These are phyloP conservation scores for Blastomussa wellsi DNA, from an alignment of 92 coral and sea anemone species.

Conservation along the genomic window DNA sequence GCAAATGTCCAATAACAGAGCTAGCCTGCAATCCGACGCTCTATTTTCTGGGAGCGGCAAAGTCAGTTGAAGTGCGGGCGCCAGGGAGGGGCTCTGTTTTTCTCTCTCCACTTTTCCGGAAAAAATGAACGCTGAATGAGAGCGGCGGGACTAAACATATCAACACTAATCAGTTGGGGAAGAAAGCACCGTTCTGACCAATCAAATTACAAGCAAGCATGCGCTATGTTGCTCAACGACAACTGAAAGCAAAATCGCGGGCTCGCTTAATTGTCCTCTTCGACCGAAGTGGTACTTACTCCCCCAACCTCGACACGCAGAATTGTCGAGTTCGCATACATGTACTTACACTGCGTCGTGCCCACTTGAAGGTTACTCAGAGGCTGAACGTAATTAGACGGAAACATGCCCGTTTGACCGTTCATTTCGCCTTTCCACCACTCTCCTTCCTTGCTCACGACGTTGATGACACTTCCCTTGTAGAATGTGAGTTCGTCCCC, in stretches of 20 bases:
- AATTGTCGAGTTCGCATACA: neutral
- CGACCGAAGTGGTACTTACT: neutral
- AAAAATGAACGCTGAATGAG: too few species aligned
- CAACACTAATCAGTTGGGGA: neutral
- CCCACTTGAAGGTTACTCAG: slow-evolving; percentile 80
- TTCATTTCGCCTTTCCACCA: slow-evolving; percentile 99
- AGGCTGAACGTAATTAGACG: slow-evolving; percentile 93
- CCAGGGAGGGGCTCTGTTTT: too few species aligned
- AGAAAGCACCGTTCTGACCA: neutral
- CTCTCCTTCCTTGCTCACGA: slow-evolving; percentile 87
- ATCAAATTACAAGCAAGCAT: neutral
- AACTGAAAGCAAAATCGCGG: neutral
- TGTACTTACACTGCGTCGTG: slow-evolving; percentile 91
- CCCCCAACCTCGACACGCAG: neutral
- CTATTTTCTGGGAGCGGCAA: too few species aligned
- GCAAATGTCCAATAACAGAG: too few species aligned
- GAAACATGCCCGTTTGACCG: slow-evolving; percentile 97
- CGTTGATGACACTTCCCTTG: slow-evolving; percentile 96
- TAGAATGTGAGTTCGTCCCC: slow-evolving; percentile 92
- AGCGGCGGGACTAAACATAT: neutral
- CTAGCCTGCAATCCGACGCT: too few species aligned
- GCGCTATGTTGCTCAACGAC: neutral
- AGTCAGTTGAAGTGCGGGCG: too few species aligned
- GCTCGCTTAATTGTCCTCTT: neutral
- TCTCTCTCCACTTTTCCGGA: too few species aligned